phyloP scores from a whole-genome alignment of 2,113 vertebrate genomes.

The Dicerorhinus sumatrensis region DNA sequence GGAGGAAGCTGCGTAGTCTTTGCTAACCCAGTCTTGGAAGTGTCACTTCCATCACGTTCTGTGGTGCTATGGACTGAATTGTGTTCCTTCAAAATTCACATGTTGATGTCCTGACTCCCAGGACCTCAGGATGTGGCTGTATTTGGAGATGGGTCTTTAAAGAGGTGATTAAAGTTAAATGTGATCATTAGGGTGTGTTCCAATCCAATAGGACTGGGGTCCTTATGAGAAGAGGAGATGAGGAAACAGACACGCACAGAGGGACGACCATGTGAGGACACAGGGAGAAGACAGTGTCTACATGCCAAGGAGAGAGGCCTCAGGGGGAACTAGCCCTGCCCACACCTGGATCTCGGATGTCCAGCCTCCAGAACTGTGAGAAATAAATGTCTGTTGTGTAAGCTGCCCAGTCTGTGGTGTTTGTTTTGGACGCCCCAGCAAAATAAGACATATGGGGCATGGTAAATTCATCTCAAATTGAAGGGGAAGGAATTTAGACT shows the following conservation, averaged over 20 bases:
- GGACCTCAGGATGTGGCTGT: background rate
- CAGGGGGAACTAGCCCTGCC: too few relatives aligned
- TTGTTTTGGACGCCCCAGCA: background rate
- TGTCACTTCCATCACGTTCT: background rate
- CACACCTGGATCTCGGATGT: background rate
- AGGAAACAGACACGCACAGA: background rate
- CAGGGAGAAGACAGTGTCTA: background rate
- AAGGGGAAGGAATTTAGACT: too few relatives aligned
- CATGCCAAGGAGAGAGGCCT: background rate
- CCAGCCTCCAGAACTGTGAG: too few relatives aligned
- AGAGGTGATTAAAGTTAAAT: background rate
- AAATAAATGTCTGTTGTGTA: background rate
- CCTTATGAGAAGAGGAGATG: background rate
- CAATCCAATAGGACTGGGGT: background rate
- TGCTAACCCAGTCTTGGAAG: background rate
- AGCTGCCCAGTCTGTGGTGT: background rate
- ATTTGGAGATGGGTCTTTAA: background rate
- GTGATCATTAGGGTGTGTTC: background rate
- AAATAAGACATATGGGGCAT: fast-evolving
- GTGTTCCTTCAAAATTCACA: background rate
- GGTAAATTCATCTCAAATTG: fast-evolving
- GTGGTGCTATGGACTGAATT: background rate
- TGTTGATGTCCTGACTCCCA: background rate
- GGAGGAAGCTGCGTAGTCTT: fast-evolving
- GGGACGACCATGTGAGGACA: background rate